Evolutionary conservation across 2,113 vertebrate species (phyloP).

Genomic region (Rattus rattus): DNA sequence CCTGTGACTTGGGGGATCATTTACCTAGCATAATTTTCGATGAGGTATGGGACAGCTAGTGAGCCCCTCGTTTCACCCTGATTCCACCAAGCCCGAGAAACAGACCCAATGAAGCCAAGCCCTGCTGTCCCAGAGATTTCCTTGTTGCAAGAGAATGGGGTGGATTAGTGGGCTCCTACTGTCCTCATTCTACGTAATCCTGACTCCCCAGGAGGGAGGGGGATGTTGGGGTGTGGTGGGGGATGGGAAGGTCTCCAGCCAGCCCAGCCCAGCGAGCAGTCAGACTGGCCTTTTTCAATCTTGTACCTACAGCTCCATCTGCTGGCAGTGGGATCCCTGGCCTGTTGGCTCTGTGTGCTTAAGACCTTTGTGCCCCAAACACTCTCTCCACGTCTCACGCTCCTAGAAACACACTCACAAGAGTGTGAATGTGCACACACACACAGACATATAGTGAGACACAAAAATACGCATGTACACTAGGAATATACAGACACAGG

Average conservation of each 20-base stretch:
- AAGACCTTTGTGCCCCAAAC: background rate
- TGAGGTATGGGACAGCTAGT: background rate
- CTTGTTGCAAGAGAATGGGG: background rate
- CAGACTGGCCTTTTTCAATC: background rate
- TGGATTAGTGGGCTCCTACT: background rate
- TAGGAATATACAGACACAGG: background rate
- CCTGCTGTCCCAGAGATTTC: no score
- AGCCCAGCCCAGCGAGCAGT: background rate
- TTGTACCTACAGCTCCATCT: constrained; percentile 77
- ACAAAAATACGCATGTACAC: background rate
- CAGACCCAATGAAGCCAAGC: background rate
- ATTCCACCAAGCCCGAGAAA: background rate
- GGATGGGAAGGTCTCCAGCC: background rate
- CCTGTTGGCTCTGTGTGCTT: background rate
- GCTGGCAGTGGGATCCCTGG: constrained; percentile 61
- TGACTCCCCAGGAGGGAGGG: background rate
- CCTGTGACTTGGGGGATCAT: background rate
- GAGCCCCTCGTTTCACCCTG: background rate
- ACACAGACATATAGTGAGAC: background rate
- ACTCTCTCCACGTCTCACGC: accelerated
- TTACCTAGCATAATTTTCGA: background rate
- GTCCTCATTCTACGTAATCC: background rate
- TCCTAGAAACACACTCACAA: background rate
- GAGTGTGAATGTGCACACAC: background rate
- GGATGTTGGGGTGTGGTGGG: no score